Conservation (phyloP, 2,888 invertebrate genomes). For the Desoria tigrina region DNA sequence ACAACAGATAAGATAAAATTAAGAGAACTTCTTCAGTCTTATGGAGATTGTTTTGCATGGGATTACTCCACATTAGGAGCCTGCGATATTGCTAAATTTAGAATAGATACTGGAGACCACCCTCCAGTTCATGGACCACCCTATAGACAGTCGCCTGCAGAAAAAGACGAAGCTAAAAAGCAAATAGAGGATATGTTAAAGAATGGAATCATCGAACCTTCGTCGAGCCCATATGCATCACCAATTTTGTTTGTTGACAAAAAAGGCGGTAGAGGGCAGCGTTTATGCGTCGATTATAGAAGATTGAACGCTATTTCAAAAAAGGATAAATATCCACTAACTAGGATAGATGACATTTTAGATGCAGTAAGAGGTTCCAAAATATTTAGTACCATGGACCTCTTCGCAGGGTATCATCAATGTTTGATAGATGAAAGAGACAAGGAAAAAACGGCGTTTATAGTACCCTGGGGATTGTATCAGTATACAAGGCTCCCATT, state of each 20-base stretch:
- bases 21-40: background rate
- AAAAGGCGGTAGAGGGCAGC: background rate
- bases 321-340: no score
- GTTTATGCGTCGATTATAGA: constrained; percentile 32
- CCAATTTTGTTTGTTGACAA: background rate
- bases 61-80: background rate
- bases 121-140: background rate
- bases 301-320: constrained; percentile 17
- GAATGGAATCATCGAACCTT: background rate
- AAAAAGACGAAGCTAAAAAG: background rate
- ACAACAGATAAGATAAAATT: background rate
- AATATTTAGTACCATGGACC: constrained; percentile 21
- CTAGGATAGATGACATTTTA: constrained; percentile 28
- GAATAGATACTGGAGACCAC: background rate
- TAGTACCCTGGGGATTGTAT: constrained; percentile 31
- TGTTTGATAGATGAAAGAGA: constrained; percentile 10
- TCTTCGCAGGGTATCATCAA: constrained; percentile 27
- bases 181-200: background rate
- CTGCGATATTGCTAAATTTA: background rate
- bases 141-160: background rate
- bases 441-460: constrained; percentile 34
- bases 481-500: constrained; percentile 25
- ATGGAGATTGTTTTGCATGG: background rate
- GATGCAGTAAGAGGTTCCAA: constrained; percentile 15
- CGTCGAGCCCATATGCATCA: background rate